A percentile compares a stretch with the other conserved stretches of the same genome.
phyloP scores from a whole-genome alignment of 2,888 invertebrate species.

The Plebejus argus region DNA sequence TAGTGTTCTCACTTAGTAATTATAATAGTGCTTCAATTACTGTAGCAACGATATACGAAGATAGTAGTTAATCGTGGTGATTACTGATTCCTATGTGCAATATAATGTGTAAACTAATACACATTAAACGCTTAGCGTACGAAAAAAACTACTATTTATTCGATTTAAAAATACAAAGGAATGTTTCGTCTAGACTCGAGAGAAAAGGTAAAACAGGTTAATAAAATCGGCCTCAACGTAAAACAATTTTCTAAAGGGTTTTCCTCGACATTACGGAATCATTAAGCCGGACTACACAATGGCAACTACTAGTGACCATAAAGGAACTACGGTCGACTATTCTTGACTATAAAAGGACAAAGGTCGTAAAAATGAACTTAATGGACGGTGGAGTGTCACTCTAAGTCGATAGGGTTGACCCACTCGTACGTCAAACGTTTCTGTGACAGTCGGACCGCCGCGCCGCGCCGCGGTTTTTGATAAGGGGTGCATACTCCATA shows the following conservation, averaged over 20 bases:
- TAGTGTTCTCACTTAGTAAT: too few species aligned
- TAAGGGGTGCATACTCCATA: too few species aligned
- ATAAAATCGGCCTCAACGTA: not conserved
- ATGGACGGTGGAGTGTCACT: not conserved
- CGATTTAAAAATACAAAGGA: not conserved
- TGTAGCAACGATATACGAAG: too few species aligned
- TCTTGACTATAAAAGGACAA: slow-evolving; percentile 11
- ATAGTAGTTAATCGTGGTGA: too few species aligned
- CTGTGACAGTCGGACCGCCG: too few species aligned
- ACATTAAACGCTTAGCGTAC: too few species aligned
- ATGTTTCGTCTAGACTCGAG: not conserved
- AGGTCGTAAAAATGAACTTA: not conserved
- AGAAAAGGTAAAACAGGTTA: not conserved
- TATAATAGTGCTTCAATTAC: too few species aligned
- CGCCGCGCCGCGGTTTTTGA: too few species aligned
- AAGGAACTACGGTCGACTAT: not conserved
- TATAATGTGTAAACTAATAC: too few species aligned
- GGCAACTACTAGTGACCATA: not conserved
- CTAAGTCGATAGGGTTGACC: not conserved
- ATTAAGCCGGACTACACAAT: not conserved
- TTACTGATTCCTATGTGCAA: too few species aligned
- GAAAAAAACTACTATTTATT: too few species aligned
- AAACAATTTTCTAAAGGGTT: not conserved
- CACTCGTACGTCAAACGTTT: not conserved
- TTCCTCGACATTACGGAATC: not conserved